Evolutionary conservation across 2,888 invertebrate species (phyloP).

Genomic region (Philereme vetulata): DNA sequence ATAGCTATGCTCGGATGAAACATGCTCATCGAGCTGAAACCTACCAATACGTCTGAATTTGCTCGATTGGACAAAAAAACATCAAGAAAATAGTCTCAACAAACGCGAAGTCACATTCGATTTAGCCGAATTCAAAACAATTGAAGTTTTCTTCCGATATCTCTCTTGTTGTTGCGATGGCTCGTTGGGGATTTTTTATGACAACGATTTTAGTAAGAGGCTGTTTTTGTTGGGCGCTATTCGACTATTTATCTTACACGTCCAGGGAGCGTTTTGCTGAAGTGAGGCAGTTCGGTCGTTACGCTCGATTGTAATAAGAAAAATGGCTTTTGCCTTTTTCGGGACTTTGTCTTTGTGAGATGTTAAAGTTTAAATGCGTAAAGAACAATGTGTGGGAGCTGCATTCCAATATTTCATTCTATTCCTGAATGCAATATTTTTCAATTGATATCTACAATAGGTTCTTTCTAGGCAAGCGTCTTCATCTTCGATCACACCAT

Average conservation of each 20-base stretch:
- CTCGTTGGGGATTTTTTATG: constrained; percentile 51
- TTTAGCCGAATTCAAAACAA: constrained; percentile 3
- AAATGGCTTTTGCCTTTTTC: constrained; percentile 33
- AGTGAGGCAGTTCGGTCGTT: constrained; percentile 34
- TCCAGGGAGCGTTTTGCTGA: constrained; percentile 44
- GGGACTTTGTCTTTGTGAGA: constrained; percentile 2
- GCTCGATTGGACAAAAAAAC: no score
- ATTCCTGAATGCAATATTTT: no score
- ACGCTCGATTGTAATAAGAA: constrained; percentile 39
- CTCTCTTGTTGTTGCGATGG: constrained; percentile 49
- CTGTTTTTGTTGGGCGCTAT: constrained; percentile 39
- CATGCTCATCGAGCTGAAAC: no score
- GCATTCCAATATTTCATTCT: no score
- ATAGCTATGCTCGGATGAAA: no score
- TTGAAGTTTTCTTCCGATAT: constrained; percentile 21
- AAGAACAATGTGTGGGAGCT: background rate
- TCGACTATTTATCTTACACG: constrained; percentile 44
- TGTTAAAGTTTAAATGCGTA: background rate
- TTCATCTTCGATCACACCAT: no score
- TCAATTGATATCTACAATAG: no score
- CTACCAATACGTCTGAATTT: no score
- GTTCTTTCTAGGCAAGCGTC: no score
- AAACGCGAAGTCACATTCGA: background rate
- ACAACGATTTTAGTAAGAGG: constrained; percentile 38
- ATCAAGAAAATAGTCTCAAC: no score